phyloP scores from a whole-genome alignment of 2,113 vertebrate species.

The Trinectes maculatus region DNA sequence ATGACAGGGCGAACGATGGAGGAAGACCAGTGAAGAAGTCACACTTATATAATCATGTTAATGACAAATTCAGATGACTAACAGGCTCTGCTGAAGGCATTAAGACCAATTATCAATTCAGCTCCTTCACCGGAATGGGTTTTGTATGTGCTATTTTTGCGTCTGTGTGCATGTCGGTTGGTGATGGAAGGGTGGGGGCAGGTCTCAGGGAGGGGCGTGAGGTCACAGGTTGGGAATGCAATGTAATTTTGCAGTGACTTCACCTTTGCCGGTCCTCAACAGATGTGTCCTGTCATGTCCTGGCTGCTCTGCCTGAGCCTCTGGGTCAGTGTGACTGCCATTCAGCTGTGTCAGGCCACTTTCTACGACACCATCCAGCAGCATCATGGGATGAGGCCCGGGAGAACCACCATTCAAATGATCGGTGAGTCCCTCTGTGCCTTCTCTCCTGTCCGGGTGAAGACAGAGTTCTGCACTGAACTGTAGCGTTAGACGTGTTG shows the following conservation, averaged over 20 bases:
- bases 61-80: constrained; percentile 62
- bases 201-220: not conserved
- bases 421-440: constrained; percentile 71
- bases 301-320: constrained; percentile 95
- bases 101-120: constrained; percentile 32
- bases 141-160: not conserved
- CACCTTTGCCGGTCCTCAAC: constrained; percentile 67
- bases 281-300: constrained; percentile 96
- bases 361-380: constrained; percentile 93
- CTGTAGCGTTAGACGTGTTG: too few relatives aligned
- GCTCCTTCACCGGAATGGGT: not conserved
- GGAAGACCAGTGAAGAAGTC: constrained; percentile 57
- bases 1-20: constrained; percentile 61
- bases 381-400: constrained; percentile 91
- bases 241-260: constrained; percentile 69
- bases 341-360: constrained; percentile 93
- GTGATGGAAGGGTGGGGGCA: too few relatives aligned
- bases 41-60: constrained; percentile 71
- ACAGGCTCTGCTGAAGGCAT: constrained; percentile 34
- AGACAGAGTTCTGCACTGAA: not conserved
- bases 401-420: constrained; percentile 83
- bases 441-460: not conserved
- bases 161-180: not conserved
- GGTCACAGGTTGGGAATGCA: constrained; percentile 44
- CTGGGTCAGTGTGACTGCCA: constrained; percentile 87